Percentiles rank a stretch among this genome's conserved stretches.
These are phyloP conservation scores for Euproctis similis DNA, from an alignment of 2,888 invertebrate species.

Conservation along the genomic window DNA sequence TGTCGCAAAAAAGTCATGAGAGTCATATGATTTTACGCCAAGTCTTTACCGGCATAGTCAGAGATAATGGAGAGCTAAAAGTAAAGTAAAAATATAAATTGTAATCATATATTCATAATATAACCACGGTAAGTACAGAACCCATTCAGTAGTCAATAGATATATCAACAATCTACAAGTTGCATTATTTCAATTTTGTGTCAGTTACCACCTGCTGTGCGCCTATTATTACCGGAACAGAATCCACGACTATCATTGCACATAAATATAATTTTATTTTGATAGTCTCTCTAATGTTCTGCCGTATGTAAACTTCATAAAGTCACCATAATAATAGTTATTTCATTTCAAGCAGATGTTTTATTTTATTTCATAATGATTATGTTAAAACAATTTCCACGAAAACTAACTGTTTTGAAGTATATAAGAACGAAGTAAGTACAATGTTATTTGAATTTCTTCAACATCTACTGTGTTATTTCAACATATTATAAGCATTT, in stretches of 20 bases:
- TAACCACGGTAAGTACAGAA: constrained; percentile 21
- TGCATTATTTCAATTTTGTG: constrained; percentile 18
- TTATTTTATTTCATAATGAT: constrained; percentile 6
- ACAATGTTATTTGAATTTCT: too few species aligned
- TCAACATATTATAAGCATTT: too few species aligned
- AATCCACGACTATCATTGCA: constrained; percentile 51
- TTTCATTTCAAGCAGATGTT: constrained; percentile 12
- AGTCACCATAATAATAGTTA: constrained; percentile 13
- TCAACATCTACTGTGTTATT: too few species aligned
- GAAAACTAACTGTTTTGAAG: too few species aligned
- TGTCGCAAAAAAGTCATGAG: too few species aligned
- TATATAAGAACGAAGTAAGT: too few species aligned
- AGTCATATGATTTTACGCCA: too few species aligned
- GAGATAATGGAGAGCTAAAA: too few species aligned
- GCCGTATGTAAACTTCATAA: constrained; percentile 27
- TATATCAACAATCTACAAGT: too few species aligned
- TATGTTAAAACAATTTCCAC: not conserved
- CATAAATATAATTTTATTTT: constrained; percentile 60
- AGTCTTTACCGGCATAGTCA: too few species aligned
- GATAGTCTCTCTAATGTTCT: constrained; percentile 45
- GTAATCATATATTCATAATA: too few species aligned
- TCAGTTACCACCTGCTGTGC: constrained; percentile 49
- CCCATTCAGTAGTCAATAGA: constrained; percentile 9
- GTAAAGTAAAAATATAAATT: too few species aligned
- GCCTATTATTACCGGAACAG: constrained; percentile 55